Percentiles rank a stretch among this genome's conserved stretches.
Conservation (phyloP, 2,797 vertebrate species). For the Helarctos malayanus region DNA sequence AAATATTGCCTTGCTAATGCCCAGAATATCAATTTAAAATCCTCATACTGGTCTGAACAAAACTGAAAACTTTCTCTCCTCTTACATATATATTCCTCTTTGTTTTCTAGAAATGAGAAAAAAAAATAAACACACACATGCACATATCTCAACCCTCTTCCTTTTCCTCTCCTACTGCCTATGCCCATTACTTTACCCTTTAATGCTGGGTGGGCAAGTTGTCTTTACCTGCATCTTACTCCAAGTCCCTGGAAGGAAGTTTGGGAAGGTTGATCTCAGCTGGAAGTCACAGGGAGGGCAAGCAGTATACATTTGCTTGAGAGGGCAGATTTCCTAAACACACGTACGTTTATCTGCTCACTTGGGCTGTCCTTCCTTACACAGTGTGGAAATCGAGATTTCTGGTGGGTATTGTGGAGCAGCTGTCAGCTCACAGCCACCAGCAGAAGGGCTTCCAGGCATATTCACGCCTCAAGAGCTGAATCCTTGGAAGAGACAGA, state of each 20-base stretch:
- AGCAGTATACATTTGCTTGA: not conserved
- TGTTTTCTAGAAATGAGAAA: constrained; percentile 23
- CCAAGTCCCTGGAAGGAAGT: not conserved
- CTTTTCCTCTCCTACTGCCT: not conserved
- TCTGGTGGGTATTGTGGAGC: constrained; percentile 1
- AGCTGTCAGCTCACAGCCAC: not conserved
- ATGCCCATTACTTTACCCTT: not conserved
- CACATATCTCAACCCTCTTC: accelerated
- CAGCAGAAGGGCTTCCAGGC: constrained; percentile 39
- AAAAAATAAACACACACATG: not conserved
- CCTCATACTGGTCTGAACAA: not conserved
- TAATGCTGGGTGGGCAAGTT: not conserved
- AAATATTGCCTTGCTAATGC: accelerated
- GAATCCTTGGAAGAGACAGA: constrained; percentile 5
- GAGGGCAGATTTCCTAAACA: constrained; percentile 35
- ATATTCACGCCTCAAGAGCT: not conserved
- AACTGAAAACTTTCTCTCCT: not conserved
- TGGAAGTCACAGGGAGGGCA: not conserved
- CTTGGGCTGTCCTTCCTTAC: not conserved
- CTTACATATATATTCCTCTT: not conserved
- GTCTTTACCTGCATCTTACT: accelerated
- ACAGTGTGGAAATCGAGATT: not conserved
- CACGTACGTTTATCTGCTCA: not conserved
- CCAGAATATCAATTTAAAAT: constrained; percentile 32
- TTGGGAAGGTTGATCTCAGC: not conserved